A percentile compares a stretch with the other conserved stretches of the same genome.
Evolutionary conservation across 2,888 invertebrate genomes (phyloP).

Genomic region (Blastobasis lacticolella): DNA sequence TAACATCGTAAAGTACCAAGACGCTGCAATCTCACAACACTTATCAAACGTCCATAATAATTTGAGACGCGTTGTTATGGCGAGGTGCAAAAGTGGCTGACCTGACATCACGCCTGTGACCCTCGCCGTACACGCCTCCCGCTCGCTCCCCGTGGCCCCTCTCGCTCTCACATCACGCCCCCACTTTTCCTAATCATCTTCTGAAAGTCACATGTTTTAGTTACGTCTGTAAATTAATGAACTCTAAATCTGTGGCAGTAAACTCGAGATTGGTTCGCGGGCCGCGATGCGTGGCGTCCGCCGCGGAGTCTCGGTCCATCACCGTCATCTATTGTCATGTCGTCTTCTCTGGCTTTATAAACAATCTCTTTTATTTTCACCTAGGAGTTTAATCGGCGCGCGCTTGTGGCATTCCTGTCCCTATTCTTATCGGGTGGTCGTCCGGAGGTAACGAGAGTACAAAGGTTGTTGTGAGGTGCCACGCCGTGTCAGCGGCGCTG

Average conservation of each 20-base stretch:
- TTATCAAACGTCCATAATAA: constrained; percentile 75
- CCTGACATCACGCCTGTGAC: constrained; percentile 76
- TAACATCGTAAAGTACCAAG: constrained; percentile 70
- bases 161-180: constrained; percentile 69
- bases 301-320: constrained; percentile 56
- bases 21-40: constrained; percentile 68
- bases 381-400: constrained; percentile 68
- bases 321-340: constrained; percentile 69
- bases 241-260: constrained; percentile 60
- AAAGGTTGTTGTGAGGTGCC: constrained; percentile 68
- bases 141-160: constrained; percentile 36
- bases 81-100: constrained; percentile 76
- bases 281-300: constrained; percentile 19
- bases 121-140: constrained; percentile 48
- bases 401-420: constrained; percentile 62
- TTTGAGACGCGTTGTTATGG: constrained; percentile 75
- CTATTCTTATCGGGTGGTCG: constrained; percentile 71
- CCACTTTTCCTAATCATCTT: constrained; percentile 68
- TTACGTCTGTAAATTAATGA: constrained; percentile 62
- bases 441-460: constrained; percentile 60
- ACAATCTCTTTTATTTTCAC: constrained; percentile 73
- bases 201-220: constrained; percentile 68
- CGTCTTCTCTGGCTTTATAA: constrained; percentile 68
- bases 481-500: constrained; percentile 50
- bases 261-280: constrained; percentile 57